These are phyloP conservation scores for Pseudochromis fuscus DNA, from an alignment of 2,797 vertebrate genomes.

Conservation along the genomic window DNA sequence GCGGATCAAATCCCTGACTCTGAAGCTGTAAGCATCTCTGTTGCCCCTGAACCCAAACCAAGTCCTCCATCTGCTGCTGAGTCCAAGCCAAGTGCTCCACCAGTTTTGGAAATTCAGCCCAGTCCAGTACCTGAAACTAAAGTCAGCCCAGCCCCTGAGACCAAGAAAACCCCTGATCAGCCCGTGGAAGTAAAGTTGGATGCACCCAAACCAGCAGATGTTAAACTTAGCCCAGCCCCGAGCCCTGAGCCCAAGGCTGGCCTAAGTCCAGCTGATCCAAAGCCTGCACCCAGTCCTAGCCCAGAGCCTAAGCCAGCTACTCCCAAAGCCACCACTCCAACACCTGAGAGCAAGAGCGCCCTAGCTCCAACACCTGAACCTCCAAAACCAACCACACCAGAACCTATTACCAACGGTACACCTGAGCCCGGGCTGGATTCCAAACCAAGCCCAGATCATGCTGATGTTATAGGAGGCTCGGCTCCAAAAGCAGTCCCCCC, in stretches of 20 bases:
- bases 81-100: constrained; percentile 64
- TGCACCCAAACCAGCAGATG: constrained; percentile 68
- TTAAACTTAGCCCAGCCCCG: constrained; percentile 74
- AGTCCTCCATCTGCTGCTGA: constrained; percentile 62
- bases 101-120: constrained; percentile 56
- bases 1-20: constrained; percentile 80
- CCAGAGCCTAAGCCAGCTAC: constrained; percentile 70
- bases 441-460: constrained; percentile 73
- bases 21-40: constrained; percentile 73
- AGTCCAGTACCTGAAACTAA: constrained; percentile 67
- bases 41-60: constrained; percentile 65
- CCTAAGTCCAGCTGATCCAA: constrained; percentile 55
- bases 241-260: constrained; percentile 72
- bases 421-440: constrained; percentile 72
- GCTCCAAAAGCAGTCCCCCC: constrained; percentile 69
- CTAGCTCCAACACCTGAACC: constrained; percentile 63
- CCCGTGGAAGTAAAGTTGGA: constrained; percentile 69
- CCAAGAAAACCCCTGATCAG: constrained; percentile 63
- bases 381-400: constrained; percentile 71
- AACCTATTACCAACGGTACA: constrained; percentile 80
- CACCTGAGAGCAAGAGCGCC: constrained; percentile 61
- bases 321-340: constrained; percentile 61
- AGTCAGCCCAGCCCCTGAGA: constrained; percentile 59
- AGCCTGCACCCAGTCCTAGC: constrained; percentile 69
- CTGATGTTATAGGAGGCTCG: constrained; percentile 51